Conservation (phyloP, 2,888 invertebrate species). For the Tridacna gigas region DNA sequence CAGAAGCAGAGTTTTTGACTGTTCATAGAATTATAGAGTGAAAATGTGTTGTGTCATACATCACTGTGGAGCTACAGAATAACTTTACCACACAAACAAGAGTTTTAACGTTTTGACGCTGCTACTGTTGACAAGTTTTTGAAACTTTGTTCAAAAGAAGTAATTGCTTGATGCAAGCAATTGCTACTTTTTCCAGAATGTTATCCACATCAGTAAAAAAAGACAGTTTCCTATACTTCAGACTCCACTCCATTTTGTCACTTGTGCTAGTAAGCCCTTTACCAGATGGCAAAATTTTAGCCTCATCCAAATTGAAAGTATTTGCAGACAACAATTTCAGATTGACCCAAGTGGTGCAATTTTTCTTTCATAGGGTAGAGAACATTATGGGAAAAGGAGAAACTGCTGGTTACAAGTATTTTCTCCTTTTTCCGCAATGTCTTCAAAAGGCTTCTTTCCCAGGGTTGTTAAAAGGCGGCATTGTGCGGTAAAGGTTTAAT, state of each 20-base stretch:
- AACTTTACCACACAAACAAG: not conserved
- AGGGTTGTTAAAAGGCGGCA: not conserved
- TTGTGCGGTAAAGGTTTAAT: not conserved
- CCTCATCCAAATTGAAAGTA: too few species aligned
- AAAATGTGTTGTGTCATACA: too few species aligned
- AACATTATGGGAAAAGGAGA: conserved; percentile 1
- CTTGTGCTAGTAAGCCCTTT: too few species aligned
- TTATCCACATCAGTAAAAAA: not conserved
- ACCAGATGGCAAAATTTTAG: too few species aligned
- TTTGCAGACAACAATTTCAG: too few species aligned
- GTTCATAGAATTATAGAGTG: too few species aligned
- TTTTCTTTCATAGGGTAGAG: not conserved
- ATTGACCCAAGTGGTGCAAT: too few species aligned
- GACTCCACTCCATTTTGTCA: too few species aligned
- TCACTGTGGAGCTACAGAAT: too few species aligned
- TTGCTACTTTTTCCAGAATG: not conserved
- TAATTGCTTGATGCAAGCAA: not conserved
- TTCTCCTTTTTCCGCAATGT: not conserved
- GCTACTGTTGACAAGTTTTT: not conserved
- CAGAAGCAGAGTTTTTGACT: not conserved
- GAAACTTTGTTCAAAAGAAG: not conserved
- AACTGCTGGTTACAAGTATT: not conserved
- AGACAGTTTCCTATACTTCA: too few species aligned
- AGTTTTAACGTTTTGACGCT: not conserved
- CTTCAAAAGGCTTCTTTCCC: not conserved